Evolutionary conservation across 64 coral and sea anemone genomes (phyloP).

Genomic region (Montipora sp.): DNA sequence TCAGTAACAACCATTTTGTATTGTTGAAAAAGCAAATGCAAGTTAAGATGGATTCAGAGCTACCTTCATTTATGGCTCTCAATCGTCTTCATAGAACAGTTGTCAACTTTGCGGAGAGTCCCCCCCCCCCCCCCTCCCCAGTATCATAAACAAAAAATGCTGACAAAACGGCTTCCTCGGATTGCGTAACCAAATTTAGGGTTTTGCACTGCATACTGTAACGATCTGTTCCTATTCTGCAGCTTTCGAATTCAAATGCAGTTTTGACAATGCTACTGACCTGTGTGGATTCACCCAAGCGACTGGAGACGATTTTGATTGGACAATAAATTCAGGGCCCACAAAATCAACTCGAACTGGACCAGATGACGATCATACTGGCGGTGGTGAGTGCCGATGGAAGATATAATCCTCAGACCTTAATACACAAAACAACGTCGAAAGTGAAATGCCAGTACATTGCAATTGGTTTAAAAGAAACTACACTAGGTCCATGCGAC

Average conservation of each 20-base stretch:
- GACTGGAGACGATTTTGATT: constrained; percentile 51
- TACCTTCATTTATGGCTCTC: too few species aligned
- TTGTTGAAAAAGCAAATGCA: too few species aligned
- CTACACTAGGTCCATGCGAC: neutral
- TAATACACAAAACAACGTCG: neutral
- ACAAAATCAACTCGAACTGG: neutral
- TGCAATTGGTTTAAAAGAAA: neutral
- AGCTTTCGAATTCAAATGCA: constrained; percentile 21
- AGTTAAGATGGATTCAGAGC: too few species aligned
- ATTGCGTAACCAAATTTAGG: too few species aligned
- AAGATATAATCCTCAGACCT: neutral
- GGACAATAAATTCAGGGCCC: neutral
- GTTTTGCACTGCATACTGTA: neutral
- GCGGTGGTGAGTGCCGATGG: neutral
- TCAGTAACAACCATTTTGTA: too few species aligned
- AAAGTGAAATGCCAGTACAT: neutral
- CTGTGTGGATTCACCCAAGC: constrained; percentile 43
- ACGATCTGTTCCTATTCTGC: neutral
- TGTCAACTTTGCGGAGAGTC: too few species aligned
- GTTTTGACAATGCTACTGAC: neutral
- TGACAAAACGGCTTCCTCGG: too few species aligned
- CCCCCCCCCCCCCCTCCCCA: too few species aligned
- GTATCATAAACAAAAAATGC: too few species aligned
- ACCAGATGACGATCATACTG: constrained; percentile 32
- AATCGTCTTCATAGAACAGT: too few species aligned